phyloP scores from a whole-genome alignment of 2,113 vertebrate species.

The Sinocyclocheilus rhinocerous region DNA sequence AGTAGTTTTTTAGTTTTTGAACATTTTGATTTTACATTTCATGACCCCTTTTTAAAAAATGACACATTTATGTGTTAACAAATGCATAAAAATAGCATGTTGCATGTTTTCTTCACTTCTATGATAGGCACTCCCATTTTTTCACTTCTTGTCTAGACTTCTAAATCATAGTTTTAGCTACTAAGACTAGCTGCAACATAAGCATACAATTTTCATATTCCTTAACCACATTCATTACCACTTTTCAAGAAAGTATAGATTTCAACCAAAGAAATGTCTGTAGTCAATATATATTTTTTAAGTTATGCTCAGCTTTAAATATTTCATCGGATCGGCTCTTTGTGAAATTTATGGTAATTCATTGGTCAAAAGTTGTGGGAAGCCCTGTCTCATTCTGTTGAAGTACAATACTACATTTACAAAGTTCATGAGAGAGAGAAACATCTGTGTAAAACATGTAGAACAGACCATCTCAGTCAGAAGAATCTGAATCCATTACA shows the following conservation, averaged over 20 bases:
- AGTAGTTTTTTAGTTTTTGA: too few species aligned
- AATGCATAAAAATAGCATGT: too few species aligned
- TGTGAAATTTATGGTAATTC: background rate
- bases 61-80: too few species aligned
- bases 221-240: background rate
- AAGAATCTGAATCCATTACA: background rate
- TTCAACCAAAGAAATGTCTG: background rate
- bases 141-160: background rate
- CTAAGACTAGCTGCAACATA: background rate
- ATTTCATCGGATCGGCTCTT: background rate
- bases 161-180: background rate
- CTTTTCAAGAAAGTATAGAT: background rate
- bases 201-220: too few species aligned
- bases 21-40: too few species aligned
- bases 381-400: background rate
- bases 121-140: background rate
- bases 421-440: background rate
- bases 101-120: too few species aligned
- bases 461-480: background rate
- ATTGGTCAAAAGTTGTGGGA: background rate
- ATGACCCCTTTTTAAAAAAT: too few species aligned
- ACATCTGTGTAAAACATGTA: background rate
- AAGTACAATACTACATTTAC: background rate
- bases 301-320: background rate
- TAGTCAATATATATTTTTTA: background rate